Conservation (phyloP, 2,797 vertebrate genomes). For the Parauchenoglanis punctatus region DNA sequence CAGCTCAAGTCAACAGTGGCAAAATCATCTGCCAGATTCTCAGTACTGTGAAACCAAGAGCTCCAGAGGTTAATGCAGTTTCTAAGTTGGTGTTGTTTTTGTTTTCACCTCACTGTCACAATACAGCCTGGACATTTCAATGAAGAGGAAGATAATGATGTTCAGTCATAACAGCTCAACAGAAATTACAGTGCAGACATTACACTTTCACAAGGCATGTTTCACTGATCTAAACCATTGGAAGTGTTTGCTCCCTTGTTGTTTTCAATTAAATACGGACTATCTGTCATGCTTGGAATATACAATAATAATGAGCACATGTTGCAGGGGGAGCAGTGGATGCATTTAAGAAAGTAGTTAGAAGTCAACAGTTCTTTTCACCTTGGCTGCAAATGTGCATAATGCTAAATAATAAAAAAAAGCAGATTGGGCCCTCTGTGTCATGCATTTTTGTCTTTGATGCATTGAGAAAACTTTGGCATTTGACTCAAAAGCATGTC, state of each 20-base stretch:
- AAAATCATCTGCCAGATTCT: slow-evolving; percentile 52
- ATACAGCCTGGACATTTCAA: slow-evolving; percentile 49
- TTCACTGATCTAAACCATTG: slow-evolving; percentile 15
- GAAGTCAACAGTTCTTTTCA: slow-evolving; percentile 3
- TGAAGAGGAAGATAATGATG: slow-evolving; percentile 48
- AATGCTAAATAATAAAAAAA: slow-evolving; percentile 28
- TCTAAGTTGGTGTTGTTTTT: slow-evolving; percentile 48
- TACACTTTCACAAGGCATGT: slow-evolving; percentile 22
- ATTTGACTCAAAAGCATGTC: background rate
- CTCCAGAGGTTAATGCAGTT: slow-evolving; percentile 60
- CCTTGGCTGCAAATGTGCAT: background rate
- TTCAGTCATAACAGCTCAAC: slow-evolving; percentile 38
- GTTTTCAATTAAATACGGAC: slow-evolving; percentile 35
- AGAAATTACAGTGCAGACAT: slow-evolving; percentile 36
- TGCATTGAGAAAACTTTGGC: background rate
- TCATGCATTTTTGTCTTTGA: slow-evolving; percentile 8
- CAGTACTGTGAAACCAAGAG: slow-evolving; percentile 30
- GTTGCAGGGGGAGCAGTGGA: background rate
- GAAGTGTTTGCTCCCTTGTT: background rate
- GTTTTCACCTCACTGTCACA: slow-evolving; percentile 48
- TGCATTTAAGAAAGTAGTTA: slow-evolving; percentile 17
- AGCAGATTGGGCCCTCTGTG: slow-evolving; percentile 4
- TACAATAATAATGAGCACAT: slow-evolving; percentile 22
- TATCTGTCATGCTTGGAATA: slow-evolving; percentile 33
- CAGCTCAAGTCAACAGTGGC: slow-evolving; percentile 24